Base-by-base conservation (phyloP, 2,113 vertebrate species). In the Turdus rufiventris region DNA sequence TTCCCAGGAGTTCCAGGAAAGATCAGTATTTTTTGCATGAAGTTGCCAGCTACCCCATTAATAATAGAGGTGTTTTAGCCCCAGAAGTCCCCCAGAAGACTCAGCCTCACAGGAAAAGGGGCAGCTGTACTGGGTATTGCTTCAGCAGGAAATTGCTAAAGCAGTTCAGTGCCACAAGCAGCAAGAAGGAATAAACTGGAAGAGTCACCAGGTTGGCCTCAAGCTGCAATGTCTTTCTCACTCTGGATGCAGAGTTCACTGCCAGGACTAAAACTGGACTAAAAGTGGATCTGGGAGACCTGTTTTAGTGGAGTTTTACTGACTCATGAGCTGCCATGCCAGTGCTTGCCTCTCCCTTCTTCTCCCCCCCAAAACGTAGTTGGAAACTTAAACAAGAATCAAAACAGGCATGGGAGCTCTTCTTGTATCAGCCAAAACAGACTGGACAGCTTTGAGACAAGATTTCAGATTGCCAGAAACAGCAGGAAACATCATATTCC, bases 311-410 rank as follows among this genome's bases (percentile, higher is more conserved):
- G n/a, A 38, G n/a, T 66, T 14, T 2, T 42, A 66, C 0, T 75
- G 38, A 43, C 18, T 31, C 23, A 10, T 7, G 17, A 88, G 21
- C 40, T 60, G 24, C 47, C 18, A 7, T 3, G 33, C 33, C 47
- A 16, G 28, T 72, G 45, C 17, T 82, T 54, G 31, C 23, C 15
- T 54, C 29, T 67, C 29, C 26, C 19, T 70, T 62, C 11, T 11
- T 45, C 15, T 28, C 8, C 1, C 2, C 2, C 8, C 2, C 1
- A 42, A 85, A 66, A 84, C 1, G 1, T 6, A 47, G 36, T 0
- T 33, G 25, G 40, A 89, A 93, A 86, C 19, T 68, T 51, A 26
- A 94, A 57, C 12, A 18, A 84, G 42, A 89, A 28, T 50, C 73
- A 31, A 47, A 72, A 18, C 15, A 86, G 23, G 20, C 21, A 31